Conservation (phyloP, 2,888 invertebrate genomes). For the Hipparchia semele region DNA sequence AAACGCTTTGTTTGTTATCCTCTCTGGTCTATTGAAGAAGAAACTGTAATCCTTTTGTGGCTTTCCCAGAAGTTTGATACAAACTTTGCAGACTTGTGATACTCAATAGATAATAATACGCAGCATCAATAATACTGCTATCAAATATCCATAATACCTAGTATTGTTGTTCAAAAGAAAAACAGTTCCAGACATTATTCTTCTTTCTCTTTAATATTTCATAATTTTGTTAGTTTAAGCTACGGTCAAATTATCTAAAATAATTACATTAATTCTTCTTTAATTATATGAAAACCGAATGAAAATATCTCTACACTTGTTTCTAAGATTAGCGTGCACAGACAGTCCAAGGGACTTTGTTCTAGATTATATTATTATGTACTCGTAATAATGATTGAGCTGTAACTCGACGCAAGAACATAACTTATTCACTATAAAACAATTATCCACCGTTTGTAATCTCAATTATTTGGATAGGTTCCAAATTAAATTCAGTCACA, state of each 20-base stretch:
- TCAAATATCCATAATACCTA: background rate
- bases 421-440: background rate
- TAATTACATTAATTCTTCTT: no score
- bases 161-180: no score
- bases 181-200: no score
- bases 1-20: background rate
- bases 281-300: no score
- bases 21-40: background rate
- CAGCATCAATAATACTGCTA: background rate
- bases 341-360: no score
- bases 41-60: slow-evolving; percentile 13
- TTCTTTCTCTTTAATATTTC: no score
- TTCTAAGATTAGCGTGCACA: no score
- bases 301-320: no score
- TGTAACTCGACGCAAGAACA: background rate
- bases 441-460: background rate
- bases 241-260: no score
- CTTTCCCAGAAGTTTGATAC: slow-evolving; percentile 7
- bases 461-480: slow-evolving; percentile 26
- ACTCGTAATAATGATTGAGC: no score
- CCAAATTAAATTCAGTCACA: slow-evolving; percentile 24
- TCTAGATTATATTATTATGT: no score
- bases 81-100: slow-evolving; percentile 11
- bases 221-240: no score
- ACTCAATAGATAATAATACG: background rate